A percentile compares a stretch with the other conserved stretches of the same genome.
Evolutionary conservation across 2,113 vertebrate genomes (phyloP).

Genomic region (Cinclus mexicanus): DNA sequence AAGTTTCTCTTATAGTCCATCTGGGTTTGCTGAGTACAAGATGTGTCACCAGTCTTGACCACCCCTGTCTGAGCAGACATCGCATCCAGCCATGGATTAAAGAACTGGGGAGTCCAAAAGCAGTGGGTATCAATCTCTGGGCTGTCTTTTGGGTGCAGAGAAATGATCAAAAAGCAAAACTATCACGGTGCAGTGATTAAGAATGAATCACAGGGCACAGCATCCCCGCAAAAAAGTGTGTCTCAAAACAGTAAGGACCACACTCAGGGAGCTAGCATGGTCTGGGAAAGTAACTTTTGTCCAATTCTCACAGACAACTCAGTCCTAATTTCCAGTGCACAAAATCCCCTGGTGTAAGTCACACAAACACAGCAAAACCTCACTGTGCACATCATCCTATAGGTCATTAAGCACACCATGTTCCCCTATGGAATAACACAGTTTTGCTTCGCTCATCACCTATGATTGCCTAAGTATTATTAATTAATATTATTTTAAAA

Average conservation of each 20-base stretch:
- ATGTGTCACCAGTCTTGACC: not conserved
- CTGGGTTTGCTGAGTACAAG: not conserved
- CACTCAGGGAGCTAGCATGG: not conserved
- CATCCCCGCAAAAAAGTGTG: not conserved
- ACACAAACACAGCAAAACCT: not conserved
- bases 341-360: not conserved
- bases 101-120: not conserved
- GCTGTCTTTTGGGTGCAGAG: not conserved
- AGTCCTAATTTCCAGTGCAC: not conserved
- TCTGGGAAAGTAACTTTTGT: not conserved
- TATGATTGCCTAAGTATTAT: not conserved
- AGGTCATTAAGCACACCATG: not conserved
- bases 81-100: not conserved
- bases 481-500: slow-evolving; percentile 46
- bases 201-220: not conserved
- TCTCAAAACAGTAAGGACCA: not conserved
- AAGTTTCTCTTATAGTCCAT: not conserved
- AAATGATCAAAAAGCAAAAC: not conserved
- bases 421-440: not conserved
- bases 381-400: not conserved
- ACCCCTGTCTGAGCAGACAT: not conserved
- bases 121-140: not conserved
- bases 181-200: not conserved
- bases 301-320: not conserved
- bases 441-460: not conserved